Evolutionary conservation across 2,888 invertebrate genomes (phyloP), one percentile per base, ranked within the genome.

Genomic region (Yponomeuta evonymella): DNA sequence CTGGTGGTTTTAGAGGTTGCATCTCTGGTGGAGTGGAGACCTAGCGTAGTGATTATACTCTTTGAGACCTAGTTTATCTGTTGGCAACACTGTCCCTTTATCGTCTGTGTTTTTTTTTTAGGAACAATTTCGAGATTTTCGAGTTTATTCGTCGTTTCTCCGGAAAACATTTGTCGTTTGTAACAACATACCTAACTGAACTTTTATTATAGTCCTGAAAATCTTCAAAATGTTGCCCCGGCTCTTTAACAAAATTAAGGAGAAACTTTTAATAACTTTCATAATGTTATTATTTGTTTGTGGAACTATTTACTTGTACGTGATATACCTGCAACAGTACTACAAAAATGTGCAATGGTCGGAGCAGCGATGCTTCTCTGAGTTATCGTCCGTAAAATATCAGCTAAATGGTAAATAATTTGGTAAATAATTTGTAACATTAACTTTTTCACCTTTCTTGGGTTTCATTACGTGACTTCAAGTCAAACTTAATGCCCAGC

Each of bases 381-480:
- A 89, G 76, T 74, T 89, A 71, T 81, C 82, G 3, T 85, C 88
- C 15, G 76, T 87, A 23, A 88, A 86, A 80, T 88, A 88, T 79
- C 89, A 89, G 75, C 74, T 89, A 71, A 83, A 83, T 75, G 87
- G 89, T 89, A 76, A 74, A 68, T 65, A 58, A 58, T 43, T 43
- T 75, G 87, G 89, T 89, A 76, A 74, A 68, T 65, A 58, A 58
- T 43, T 43, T 43, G 43, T 43, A 43, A 43, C 43, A 8, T 43
- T 43, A 43, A 43, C 43, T 43, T 43, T 43, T 43, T 8, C 43
- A 58, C 51, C 51, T 58, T 15, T 58, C 51, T 15, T 15, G 12
- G 0, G 0, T 12, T 15, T 8, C 3, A 5, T 15, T 4, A 3
- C 15, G 3, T 58, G 12, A 58, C 51, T 15, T 33, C 33, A 5